phyloP scores from a whole-genome alignment of 2,888 invertebrate genomes.

The Eremobia ochroleuca region DNA sequence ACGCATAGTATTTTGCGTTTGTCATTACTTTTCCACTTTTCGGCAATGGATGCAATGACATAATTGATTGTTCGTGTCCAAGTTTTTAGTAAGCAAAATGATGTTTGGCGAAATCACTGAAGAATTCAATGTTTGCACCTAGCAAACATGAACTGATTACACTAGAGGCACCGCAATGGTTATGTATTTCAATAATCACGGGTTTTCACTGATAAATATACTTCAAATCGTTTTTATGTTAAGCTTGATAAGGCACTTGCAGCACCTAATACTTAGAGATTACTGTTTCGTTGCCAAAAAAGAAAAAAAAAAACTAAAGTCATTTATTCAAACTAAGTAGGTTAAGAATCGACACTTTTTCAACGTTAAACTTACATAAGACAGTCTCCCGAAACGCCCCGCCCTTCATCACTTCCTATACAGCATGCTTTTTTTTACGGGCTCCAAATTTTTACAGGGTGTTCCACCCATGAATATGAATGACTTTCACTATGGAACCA shows the following conservation, averaged over 20 bases:
- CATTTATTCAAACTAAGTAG: neutral
- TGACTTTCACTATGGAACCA: too few species aligned
- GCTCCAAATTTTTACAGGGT: too few species aligned
- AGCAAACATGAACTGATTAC: neutral
- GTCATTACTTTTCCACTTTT: neutral
- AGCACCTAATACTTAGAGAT: neutral
- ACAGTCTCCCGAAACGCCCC: neutral
- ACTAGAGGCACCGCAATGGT: neutral
- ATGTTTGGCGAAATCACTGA: neutral
- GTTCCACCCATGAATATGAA: too few species aligned
- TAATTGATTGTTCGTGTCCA: conserved; percentile 5
- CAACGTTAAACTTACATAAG: too few species aligned
- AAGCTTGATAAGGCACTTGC: neutral
- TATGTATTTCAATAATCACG: neutral
- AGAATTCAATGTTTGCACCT: neutral
- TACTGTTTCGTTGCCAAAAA: neutral
- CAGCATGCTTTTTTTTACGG: too few species aligned
- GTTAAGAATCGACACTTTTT: neutral
- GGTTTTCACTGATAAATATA: neutral
- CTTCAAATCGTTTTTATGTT: neutral
- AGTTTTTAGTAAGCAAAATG: conserved; percentile 7
- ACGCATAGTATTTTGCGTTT: conserved; percentile 20
- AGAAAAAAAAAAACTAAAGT: too few species aligned
- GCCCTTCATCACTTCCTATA: neutral
- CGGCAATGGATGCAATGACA: neutral